Evolutionary conservation across 2,113 vertebrate genomes (phyloP).

Genomic region (Pangasianodon gigas): DNA sequence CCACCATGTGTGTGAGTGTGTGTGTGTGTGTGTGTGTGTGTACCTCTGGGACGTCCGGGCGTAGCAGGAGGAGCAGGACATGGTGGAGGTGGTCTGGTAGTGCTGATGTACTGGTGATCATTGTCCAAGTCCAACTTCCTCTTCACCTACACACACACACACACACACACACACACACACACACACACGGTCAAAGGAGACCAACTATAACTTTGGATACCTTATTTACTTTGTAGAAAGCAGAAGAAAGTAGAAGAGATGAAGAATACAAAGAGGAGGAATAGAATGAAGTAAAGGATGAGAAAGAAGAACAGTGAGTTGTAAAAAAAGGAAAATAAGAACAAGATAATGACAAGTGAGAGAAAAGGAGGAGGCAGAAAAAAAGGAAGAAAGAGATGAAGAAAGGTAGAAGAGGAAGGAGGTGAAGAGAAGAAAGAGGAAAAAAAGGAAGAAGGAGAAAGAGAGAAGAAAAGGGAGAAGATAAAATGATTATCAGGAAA

Average conservation of each 20-base stretch:
- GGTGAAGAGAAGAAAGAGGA: too few species aligned
- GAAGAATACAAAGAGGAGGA: background rate
- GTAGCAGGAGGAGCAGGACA: slow-evolving; percentile 75
- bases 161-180: too few species aligned
- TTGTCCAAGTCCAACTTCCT: slow-evolving; percentile 93
- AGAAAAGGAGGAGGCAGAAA: background rate
- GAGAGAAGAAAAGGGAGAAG: background rate
- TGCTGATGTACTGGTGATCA: slow-evolving; percentile 91
- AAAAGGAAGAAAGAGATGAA: background rate
- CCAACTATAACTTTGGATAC: background rate
- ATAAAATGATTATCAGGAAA: background rate
- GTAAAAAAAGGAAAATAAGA: background rate
- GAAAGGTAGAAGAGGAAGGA: background rate
- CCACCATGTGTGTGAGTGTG: background rate
- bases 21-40: background rate
- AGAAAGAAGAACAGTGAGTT: background rate
- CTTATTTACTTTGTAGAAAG: background rate
- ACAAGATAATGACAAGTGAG: background rate
- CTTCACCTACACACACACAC: slow-evolving; percentile 81
- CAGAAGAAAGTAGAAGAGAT: background rate
- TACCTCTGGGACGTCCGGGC: slow-evolving; percentile 76
- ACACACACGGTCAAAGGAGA: background rate
- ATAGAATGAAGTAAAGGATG: background rate
- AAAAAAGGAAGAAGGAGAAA: too few species aligned
- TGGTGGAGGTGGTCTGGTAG: slow-evolving; percentile 71